A percentile compares a stretch with the other conserved stretches of the same genome.
These are phyloP conservation scores for Papilio polyxenes DNA, from an alignment of 1,140 invertebrate species.

Conservation along the genomic window DNA sequence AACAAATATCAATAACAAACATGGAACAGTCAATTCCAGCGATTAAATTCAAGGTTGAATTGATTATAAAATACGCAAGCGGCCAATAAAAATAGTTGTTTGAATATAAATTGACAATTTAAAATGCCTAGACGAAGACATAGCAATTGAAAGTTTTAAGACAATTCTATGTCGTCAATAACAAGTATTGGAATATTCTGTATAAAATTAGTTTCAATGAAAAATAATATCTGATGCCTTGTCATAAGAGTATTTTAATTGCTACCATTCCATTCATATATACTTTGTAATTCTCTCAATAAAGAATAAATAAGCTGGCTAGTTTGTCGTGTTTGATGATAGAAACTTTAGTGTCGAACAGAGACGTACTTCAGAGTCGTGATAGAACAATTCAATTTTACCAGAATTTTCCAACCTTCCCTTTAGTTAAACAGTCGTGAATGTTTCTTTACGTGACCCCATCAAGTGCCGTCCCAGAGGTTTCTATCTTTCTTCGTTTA, in stretches of 20 bases:
- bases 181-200: neutral
- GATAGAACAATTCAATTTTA: slow-evolving; percentile 62
- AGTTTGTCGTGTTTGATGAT: neutral
- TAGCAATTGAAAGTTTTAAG: neutral
- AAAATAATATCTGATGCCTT: too few species aligned
- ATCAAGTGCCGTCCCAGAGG: slow-evolving; percentile 55
- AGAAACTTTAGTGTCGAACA: neutral
- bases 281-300: too few species aligned
- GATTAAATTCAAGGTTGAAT: slow-evolving; percentile 30
- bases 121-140: slow-evolving; percentile 3
- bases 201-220: too few species aligned
- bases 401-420: slow-evolving; percentile 51
- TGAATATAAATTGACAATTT: slow-evolving; percentile 32
- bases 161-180: neutral
- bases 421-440: slow-evolving; percentile 68
- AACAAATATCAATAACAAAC: slow-evolving; percentile 5
- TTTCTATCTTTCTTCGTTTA: slow-evolving; percentile 49
- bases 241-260: too few species aligned
- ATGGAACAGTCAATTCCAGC: neutral
- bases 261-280: too few species aligned
- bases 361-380: neutral
- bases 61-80: slow-evolving; percentile 14
- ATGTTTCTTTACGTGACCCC: slow-evolving; percentile 71
- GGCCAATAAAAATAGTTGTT: neutral
- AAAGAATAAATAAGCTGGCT: neutral